Conservation (phyloP, 2,888 invertebrate species). For the Caradrina clavipalpis region DNA sequence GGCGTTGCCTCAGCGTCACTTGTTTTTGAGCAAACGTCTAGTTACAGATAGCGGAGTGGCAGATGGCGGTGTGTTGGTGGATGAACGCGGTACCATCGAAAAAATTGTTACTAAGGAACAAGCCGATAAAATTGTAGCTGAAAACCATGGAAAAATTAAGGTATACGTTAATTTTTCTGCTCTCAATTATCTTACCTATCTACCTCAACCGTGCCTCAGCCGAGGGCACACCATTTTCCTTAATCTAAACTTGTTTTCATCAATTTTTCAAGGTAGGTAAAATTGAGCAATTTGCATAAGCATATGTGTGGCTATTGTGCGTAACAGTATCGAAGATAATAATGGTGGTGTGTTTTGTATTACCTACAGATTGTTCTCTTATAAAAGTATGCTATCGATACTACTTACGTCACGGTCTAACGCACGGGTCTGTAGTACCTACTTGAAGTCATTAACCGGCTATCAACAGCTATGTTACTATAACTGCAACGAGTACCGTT, state of each 20-base stretch:
- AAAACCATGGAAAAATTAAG: constrained; percentile 87
- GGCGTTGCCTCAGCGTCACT: constrained; percentile 75
- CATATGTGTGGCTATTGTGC: background rate
- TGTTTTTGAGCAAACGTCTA: constrained; percentile 87
- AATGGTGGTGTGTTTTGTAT: background rate
- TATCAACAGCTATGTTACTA: background rate
- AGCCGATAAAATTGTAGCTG: constrained; percentile 84
- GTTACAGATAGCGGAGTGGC: constrained; percentile 88
- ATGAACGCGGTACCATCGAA: constrained; percentile 91
- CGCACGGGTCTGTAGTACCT: background rate
- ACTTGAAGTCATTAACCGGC: constrained; percentile 1
- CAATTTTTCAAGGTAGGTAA: background rate
- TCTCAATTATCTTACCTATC: background rate
- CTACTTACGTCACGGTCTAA: constrained; percentile 33
- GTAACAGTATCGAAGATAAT: background rate
- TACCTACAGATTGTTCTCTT: background rate
- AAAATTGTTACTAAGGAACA: constrained; percentile 87
- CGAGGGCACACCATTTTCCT: constrained; percentile 4
- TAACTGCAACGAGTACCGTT: background rate
- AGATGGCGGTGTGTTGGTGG: constrained; percentile 92
- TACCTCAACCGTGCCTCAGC: background rate
- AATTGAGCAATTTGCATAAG: constrained; percentile 1
- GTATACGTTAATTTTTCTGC: constrained; percentile 72
- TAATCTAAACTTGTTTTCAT: constrained; percentile 6
- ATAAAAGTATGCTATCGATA: background rate